Conservation (phyloP, 2,797 vertebrate species). For the Hozukius guyotensis region DNA sequence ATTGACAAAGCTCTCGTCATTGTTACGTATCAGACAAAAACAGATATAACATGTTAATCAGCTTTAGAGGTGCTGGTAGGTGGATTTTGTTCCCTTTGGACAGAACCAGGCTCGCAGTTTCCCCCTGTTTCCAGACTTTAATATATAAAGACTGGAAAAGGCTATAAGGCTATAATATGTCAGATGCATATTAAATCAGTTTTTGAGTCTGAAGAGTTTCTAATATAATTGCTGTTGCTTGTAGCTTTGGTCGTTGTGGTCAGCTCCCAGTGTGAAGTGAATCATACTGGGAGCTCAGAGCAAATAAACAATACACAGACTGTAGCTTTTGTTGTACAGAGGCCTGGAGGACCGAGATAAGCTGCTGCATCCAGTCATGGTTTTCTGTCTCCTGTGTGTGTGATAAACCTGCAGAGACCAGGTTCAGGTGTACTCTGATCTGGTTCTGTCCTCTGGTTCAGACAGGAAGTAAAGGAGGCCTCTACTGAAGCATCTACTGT, state of each 20-base stretch:
- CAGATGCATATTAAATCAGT: not conserved
- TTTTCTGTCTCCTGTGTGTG: not conserved
- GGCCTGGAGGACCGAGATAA: not conserved
- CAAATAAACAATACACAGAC: not conserved
- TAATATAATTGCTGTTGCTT: not conserved
- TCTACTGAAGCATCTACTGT: not conserved
- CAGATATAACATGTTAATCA: too few relatives aligned
- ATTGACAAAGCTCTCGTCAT: too few relatives aligned
- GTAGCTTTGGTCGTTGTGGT: not conserved
- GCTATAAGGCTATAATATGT: too few relatives aligned
- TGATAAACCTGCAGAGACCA: not conserved
- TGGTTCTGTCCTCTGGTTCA: not conserved
- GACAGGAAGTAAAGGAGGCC: not conserved
- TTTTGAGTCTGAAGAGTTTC: not conserved
- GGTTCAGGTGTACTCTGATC: not conserved
- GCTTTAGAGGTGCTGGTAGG: too few relatives aligned
- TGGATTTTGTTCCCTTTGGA: too few relatives aligned
- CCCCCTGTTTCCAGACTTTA: too few relatives aligned
- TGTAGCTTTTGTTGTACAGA: not conserved
- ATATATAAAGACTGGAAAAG: too few relatives aligned
- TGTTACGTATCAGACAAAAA: too few relatives aligned
- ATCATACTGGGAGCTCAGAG: not conserved
- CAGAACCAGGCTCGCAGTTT: too few relatives aligned
- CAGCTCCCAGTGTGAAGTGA: not conserved
- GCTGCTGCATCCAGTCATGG: not conserved